Evolutionary conservation across 1,140 invertebrate species (phyloP).

Genomic region (Acarapis woodi): DNA sequence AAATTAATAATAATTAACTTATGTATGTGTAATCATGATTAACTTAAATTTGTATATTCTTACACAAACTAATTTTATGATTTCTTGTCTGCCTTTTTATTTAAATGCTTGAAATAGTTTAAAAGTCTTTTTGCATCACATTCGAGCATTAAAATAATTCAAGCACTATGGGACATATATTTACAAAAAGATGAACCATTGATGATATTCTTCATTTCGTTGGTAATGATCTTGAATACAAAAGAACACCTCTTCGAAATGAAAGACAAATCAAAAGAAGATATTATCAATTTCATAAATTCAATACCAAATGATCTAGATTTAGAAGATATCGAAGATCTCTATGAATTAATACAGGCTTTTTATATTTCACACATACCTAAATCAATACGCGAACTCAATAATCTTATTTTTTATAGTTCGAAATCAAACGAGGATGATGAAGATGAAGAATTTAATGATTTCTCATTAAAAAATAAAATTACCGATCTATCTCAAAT

Average conservation of each 20-base stretch:
- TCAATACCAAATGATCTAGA: slow-evolving; percentile 54
- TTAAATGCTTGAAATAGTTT: too few relatives aligned
- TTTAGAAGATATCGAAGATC: slow-evolving; percentile 80
- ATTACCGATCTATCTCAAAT: slow-evolving; percentile 35
- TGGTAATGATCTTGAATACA: slow-evolving; percentile 89
- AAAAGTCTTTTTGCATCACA: slow-evolving; percentile 58
- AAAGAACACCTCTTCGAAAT: slow-evolving; percentile 53
- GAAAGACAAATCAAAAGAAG: slow-evolving; percentile 36
- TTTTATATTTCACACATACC: slow-evolving; percentile 79
- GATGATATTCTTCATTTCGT: slow-evolving; percentile 71
- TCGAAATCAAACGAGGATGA: too few relatives aligned
- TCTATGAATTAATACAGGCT: slow-evolving; percentile 62
- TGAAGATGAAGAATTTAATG: neutral
- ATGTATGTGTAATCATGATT: neutral
- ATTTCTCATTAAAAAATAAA: slow-evolving; percentile 12
- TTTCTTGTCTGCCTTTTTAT: too few relatives aligned
- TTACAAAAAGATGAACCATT: slow-evolving; percentile 88
- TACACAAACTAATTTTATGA: too few relatives aligned
- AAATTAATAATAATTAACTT: neutral
- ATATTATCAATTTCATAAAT: slow-evolving; percentile 37
- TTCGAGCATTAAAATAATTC: slow-evolving; percentile 52
- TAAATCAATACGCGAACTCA: too few relatives aligned
- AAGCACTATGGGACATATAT: slow-evolving; percentile 88
- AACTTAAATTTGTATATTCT: slow-evolving; percentile 5
- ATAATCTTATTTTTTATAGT: too few relatives aligned